Percentiles rank a stretch among this genome's conserved stretches.
phyloP scores from a whole-genome alignment of 2,888 invertebrate species.

The Drosophila limbata region DNA sequence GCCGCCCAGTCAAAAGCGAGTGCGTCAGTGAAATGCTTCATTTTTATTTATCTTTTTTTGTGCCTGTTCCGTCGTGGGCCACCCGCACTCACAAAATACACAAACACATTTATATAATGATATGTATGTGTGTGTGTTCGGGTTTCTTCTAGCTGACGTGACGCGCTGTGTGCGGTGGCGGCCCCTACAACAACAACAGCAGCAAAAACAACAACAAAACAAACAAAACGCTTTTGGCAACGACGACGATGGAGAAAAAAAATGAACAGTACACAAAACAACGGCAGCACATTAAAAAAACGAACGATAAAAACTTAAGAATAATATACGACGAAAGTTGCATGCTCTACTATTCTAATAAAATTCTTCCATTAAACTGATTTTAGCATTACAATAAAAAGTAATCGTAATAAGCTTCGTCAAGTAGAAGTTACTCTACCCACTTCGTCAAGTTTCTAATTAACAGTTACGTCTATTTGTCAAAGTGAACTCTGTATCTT shows the following conservation, averaged over 20 bases:
- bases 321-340: conserved; percentile 24
- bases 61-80: conserved; percentile 40
- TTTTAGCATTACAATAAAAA: not conserved
- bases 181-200: conserved; percentile 41
- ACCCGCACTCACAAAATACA: conserved; percentile 55
- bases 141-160: conserved; percentile 56
- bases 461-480: not conserved
- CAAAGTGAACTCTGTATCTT: not conserved
- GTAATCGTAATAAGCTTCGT: not conserved
- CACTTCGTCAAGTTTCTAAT: not conserved
- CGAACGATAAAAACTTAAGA: conserved; percentile 27
- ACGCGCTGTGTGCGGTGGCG: conserved; percentile 61
- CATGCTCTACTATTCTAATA: conserved; percentile 31
- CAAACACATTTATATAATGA: conserved; percentile 8
- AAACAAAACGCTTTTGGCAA: conserved; percentile 60
- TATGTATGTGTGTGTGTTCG: conserved; percentile 13
- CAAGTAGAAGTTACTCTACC: not conserved
- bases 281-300: conserved; percentile 31
- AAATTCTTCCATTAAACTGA: not conserved
- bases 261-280: conserved; percentile 32
- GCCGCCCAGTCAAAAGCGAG: conserved; percentile 48
- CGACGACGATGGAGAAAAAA: conserved; percentile 33
- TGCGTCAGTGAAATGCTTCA: conserved; percentile 72
- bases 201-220: conserved; percentile 27
- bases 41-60: conserved; percentile 8